Base-by-base conservation (phyloP, 2,888 invertebrate species). In the Sinhomidia bicolor region DNA sequence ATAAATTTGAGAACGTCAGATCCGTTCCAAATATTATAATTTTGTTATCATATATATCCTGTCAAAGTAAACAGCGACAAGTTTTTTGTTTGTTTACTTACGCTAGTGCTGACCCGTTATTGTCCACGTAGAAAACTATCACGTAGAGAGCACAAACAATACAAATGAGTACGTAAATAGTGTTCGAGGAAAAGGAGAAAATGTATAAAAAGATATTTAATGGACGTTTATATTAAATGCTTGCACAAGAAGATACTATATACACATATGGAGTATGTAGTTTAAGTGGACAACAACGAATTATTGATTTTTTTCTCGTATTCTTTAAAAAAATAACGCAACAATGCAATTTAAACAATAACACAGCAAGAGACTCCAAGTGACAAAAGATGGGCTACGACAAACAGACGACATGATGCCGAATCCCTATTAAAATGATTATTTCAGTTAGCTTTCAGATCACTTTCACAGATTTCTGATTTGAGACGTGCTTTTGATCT, bases 401-500 rank as follows among this genome's bases (percentile, higher is more conserved):
- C 9, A 3, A 68, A 41, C 29, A 26, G 29, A 68, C 41, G 29
- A 32, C 65, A 36, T 20, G 12, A 71, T 71, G 54, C 29, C 76
- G 54, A 78, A 78, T 71, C 20, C 20, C 32, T 78, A 78, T 51
- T 32, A 68, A 65, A 65, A 44, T 81, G 65, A 81, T 81, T 62
- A 81, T 20, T 81, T 81, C 65, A 47, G 65, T 81, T 81, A 47
- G 47, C 65, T 81, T 47, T 81, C 47, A 17, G 74, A 84, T 84
- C 60, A 83, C 84, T 84, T 84, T 84, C 84, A 44, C 76, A 84
- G 71, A 57, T 47, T 54, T 78, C 54, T 54, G 32, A 78, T 54
- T 41, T 78, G 71, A 83, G 44, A 84, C 84, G 74, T 84, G 84
- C 60, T 29, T 74, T 17, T 76, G 76, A 84, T 84, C 29, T 76